Conservation (phyloP, 2,797 vertebrate species). For the Muscicapa comitata region DNA sequence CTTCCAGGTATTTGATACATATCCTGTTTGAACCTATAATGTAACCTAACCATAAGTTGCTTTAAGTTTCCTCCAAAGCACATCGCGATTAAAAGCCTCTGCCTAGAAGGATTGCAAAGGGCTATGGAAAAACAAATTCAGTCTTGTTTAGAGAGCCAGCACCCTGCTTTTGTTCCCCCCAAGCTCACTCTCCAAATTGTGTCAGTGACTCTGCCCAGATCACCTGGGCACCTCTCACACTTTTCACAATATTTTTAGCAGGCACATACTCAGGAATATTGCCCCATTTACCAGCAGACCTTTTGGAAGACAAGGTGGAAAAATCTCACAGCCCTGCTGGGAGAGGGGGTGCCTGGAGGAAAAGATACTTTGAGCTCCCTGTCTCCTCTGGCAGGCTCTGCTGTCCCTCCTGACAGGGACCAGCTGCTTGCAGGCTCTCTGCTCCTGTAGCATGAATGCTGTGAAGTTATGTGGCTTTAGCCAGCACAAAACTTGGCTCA, state of each 20-base stretch:
- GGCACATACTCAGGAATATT: neutral
- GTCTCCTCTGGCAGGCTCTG: neutral
- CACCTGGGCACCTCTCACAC: neutral
- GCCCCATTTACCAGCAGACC: neutral
- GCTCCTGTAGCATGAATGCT: neutral
- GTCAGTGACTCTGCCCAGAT: neutral
- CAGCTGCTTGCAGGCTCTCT: neutral
- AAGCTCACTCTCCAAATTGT: neutral
- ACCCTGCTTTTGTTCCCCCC: neutral
- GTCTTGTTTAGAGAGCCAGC: neutral
- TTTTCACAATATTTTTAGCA: conserved; percentile 11
- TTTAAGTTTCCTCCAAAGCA: conserved; percentile 2
- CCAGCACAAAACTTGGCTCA: neutral
- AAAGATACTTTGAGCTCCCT: neutral
- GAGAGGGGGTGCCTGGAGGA: neutral
- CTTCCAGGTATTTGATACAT: conserved; percentile 30
- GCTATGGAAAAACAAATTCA: neutral
- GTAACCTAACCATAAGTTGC: neutral
- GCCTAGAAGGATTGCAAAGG: conserved; percentile 3
- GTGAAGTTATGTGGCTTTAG: neutral
- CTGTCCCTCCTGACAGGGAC: neutral
- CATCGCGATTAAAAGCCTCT: neutral
- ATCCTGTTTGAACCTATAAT: neutral
- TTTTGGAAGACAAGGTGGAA: neutral
- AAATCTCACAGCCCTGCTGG: rapidly evolving